Conservation (phyloP, 2,888 invertebrate species). For the Pycnomerus fuliginosus region DNA sequence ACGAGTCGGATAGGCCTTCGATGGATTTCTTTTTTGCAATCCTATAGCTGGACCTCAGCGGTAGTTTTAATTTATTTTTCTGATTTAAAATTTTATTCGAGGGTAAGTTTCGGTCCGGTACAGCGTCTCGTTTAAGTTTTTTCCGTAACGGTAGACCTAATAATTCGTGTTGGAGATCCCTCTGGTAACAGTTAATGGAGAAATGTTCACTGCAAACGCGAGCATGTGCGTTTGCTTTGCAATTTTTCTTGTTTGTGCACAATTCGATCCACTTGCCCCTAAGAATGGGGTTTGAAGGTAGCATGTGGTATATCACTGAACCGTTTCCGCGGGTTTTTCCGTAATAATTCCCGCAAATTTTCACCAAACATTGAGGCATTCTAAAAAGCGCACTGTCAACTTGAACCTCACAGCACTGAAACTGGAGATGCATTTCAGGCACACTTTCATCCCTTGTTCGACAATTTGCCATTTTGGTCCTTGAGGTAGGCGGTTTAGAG, state of each 20-base stretch:
- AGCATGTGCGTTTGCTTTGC: slow-evolving; percentile 47
- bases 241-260: slow-evolving; percentile 40
- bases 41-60: slow-evolving; percentile 43
- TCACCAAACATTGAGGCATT: slow-evolving; percentile 59
- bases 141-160: slow-evolving; percentile 57
- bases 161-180: slow-evolving; percentile 58
- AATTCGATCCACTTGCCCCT: slow-evolving; percentile 54
- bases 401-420: slow-evolving; percentile 9
- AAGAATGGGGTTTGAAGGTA: slow-evolving; percentile 54
- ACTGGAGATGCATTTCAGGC: slow-evolving; percentile 4
- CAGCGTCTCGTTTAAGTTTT: slow-evolving; percentile 54
- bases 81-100: slow-evolving; percentile 4
- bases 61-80: slow-evolving; percentile 20
- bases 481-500: too few relatives aligned
- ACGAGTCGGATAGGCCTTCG: slow-evolving; percentile 38
- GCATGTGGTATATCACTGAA: slow-evolving; percentile 56
- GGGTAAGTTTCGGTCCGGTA: slow-evolving; percentile 48
- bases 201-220: slow-evolving; percentile 59
- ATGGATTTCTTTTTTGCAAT: slow-evolving; percentile 46
- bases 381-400: too few relatives aligned
- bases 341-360: slow-evolving; percentile 57
- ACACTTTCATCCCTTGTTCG: slow-evolving; percentile 18
- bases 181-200: slow-evolving; percentile 55
- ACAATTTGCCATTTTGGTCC: slow-evolving; percentile 5
- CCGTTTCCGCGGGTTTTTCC: slow-evolving; percentile 53